Evolutionary conservation across 2,888 invertebrate genomes (phyloP).

Genomic region (Ennomos quercinarius): DNA sequence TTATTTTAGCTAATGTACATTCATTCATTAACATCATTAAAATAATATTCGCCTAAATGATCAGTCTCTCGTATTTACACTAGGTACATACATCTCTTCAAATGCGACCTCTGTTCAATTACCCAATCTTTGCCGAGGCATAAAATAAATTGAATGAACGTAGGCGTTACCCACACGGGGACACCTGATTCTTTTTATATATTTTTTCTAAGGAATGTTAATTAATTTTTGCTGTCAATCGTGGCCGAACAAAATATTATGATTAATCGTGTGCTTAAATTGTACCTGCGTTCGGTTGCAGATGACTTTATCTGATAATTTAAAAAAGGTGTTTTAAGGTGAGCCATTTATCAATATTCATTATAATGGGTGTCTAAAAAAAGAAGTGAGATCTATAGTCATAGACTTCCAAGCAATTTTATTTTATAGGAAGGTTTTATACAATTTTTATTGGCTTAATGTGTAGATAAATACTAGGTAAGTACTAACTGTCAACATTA

Average conservation of each 20-base stretch:
- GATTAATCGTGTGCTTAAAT: conserved; percentile 73
- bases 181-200: conserved; percentile 76
- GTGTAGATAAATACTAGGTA: too few relatives aligned
- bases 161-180: conserved; percentile 72
- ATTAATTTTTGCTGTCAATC: conserved; percentile 83
- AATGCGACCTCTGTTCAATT: conserved; percentile 30
- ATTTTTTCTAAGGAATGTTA: conserved; percentile 79
- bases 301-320: conserved; percentile 45
- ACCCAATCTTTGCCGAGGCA: conserved; percentile 65
- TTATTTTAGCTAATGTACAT: too few relatives aligned
- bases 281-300: conserved; percentile 47
- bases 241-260: conserved; percentile 76
- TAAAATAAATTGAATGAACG: conserved; percentile 77
- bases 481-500: too few relatives aligned
- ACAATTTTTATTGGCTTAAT: too few relatives aligned
- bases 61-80: not conserved
- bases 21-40: too few relatives aligned
- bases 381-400: too few relatives aligned
- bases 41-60: not conserved
- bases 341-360: conserved; percentile 20
- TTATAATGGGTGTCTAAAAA: not conserved
- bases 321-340: conserved; percentile 34
- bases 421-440: too few relatives aligned
- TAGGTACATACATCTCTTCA: not conserved
- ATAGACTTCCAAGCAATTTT: too few relatives aligned